Conservation (phyloP, 2,113 vertebrate species). For the Dicentrarchus labrax region DNA sequence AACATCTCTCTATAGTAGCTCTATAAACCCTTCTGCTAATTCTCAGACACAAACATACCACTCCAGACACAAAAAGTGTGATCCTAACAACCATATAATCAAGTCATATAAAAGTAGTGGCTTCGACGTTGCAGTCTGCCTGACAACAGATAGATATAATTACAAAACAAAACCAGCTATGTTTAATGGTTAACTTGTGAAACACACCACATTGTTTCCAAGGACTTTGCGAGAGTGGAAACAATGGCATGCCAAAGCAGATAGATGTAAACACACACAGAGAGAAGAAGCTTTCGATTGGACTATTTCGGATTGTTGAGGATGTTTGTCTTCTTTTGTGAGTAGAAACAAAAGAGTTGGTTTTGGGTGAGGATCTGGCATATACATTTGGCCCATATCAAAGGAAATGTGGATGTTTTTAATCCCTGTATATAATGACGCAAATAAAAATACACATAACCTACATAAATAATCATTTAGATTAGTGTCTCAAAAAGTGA, state of each 20-base stretch:
- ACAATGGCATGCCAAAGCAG: conserved; percentile 80
- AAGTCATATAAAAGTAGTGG: conserved; percentile 87
- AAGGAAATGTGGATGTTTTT: conserved; percentile 26
- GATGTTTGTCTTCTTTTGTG: conserved; percentile 68
- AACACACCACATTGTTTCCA: conserved; percentile 78
- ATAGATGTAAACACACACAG: conserved; percentile 72
- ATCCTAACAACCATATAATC: conserved; percentile 89
- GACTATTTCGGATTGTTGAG: conserved; percentile 60
- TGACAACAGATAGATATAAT: conserved; percentile 90
- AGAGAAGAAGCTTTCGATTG: conserved; percentile 65
- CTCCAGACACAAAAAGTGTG: conserved; percentile 85
- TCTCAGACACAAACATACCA: conserved; percentile 62
- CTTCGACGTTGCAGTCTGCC: conserved; percentile 83
- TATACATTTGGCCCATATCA: conserved; percentile 32
- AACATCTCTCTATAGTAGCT: conserved; percentile 46
- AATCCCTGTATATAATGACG: conserved; percentile 4
- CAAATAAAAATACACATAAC: conserved; percentile 11
- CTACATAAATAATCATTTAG: background rate
- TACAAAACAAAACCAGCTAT: conserved; percentile 86
- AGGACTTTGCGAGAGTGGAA: conserved; percentile 70
- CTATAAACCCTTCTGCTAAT: conserved; percentile 53
- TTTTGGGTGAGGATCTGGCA: conserved; percentile 56
- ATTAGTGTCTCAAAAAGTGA: background rate
- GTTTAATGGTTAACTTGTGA: conserved; percentile 83
- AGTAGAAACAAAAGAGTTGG: conserved; percentile 71